A percentile compares a stretch with the other conserved stretches of the same genome.
phyloP scores from a whole-genome alignment of 2,113 vertebrate genomes.

The Platysteira castanea region DNA sequence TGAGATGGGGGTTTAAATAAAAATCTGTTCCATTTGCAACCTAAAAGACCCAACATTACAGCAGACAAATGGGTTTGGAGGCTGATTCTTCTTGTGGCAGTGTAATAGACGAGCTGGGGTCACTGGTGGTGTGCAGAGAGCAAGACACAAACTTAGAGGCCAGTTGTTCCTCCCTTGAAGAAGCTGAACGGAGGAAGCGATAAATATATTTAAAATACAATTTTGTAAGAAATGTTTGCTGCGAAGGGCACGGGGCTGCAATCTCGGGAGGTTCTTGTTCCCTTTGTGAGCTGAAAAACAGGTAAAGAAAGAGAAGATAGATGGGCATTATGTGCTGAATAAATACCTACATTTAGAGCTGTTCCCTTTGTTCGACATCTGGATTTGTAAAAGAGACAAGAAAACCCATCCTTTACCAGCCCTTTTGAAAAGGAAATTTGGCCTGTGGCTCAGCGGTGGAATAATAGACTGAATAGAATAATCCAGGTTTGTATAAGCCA shows the following conservation, averaged over 20 bases:
- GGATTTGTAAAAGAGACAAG: neutral
- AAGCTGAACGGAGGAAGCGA: neutral
- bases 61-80: slow-evolving; percentile 38
- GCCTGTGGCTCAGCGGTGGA: neutral
- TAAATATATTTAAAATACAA: neutral
- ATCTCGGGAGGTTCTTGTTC: neutral
- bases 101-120: slow-evolving; percentile 10
- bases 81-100: neutral
- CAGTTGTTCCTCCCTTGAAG: neutral
- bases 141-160: neutral
- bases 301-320: neutral
- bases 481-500: neutral
- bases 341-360: neutral
- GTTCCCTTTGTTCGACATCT: neutral
- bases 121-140: neutral
- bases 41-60: slow-evolving; percentile 26
- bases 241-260: neutral
- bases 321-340: neutral
- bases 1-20: slow-evolving; percentile 65
- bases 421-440: neutral
- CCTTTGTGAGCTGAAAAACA: neutral
- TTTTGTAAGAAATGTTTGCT: neutral
- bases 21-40: slow-evolving; percentile 65
- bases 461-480: neutral
- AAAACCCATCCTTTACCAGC: neutral